phyloP scores from a whole-genome alignment of 2,797 vertebrate genomes.

The Fundulus diaphanus region DNA sequence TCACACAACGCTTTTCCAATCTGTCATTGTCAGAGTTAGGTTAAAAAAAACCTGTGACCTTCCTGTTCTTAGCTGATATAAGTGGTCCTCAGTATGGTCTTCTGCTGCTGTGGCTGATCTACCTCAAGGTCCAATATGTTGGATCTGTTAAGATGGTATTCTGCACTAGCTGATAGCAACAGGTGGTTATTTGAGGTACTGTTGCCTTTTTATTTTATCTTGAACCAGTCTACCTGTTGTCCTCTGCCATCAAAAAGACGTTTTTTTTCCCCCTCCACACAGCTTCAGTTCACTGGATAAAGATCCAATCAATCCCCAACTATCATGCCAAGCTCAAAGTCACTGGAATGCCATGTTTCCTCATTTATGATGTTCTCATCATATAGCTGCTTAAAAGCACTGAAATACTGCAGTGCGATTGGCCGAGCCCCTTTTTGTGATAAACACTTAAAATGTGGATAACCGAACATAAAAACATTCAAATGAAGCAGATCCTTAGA shows the following conservation, averaged over 20 bases:
- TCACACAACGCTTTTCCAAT: background rate
- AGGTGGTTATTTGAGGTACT: no score
- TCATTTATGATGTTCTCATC: background rate
- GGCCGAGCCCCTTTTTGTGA: background rate
- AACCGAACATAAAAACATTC: background rate
- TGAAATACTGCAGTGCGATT: background rate
- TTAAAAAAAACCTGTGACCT: background rate
- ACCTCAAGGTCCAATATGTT: background rate
- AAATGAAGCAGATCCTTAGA: background rate
- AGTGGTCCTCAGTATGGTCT: background rate
- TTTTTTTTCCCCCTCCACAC: background rate
- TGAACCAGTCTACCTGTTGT: background rate
- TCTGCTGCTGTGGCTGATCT: background rate
- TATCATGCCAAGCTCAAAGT: background rate
- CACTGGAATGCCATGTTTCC: background rate
- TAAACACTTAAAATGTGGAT: background rate
- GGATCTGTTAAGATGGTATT: background rate
- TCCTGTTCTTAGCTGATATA: background rate
- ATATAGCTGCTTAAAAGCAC: background rate
- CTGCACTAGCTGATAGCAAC: background rate
- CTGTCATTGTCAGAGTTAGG: background rate
- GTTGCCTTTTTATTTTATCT: background rate
- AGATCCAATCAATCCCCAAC: no score
- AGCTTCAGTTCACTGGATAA: background rate
- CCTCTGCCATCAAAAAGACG: background rate